These are phyloP conservation scores for Zootoca vivipara DNA, from an alignment of 2,113 vertebrate species.

Conservation along the genomic window DNA sequence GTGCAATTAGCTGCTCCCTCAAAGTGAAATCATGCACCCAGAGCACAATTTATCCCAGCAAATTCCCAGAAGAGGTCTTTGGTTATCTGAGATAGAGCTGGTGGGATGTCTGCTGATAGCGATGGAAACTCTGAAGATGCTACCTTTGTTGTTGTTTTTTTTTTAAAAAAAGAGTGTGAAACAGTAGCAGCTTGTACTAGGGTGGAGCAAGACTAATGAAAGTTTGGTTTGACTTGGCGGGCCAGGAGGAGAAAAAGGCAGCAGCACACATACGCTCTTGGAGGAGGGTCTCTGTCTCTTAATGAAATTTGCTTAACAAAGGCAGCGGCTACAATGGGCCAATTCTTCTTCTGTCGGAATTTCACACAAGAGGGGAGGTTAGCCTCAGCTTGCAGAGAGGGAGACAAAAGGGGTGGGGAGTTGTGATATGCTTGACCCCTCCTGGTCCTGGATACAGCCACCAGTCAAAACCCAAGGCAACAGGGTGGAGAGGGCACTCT, in stretches of 20 bases:
- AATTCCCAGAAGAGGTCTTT: too few relatives aligned
- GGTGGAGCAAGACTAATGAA: constrained; percentile 45
- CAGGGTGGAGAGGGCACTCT: not conserved
- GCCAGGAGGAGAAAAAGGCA: constrained; percentile 27
- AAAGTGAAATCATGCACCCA: too few relatives aligned
- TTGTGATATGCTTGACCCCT: not conserved
- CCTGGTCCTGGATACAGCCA: not conserved
- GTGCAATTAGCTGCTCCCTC: too few relatives aligned
- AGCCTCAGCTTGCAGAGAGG: constrained; percentile 36
- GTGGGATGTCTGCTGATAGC: too few relatives aligned
- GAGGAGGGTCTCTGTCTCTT: constrained; percentile 67
- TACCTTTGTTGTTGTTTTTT: too few relatives aligned
- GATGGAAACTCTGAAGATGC: not conserved
- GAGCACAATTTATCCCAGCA: too few relatives aligned
- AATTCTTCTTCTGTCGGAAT: constrained; percentile 74
- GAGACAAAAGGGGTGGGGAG: constrained; percentile 41
- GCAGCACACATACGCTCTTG: not conserved
- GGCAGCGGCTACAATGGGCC: constrained; percentile 63
- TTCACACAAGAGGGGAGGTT: constrained; percentile 62
- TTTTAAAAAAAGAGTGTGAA: constrained; percentile 5
- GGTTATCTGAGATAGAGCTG: too few relatives aligned
- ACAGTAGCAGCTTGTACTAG: constrained; percentile 36
- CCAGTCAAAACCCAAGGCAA: not conserved
- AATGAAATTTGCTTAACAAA: constrained; percentile 79
- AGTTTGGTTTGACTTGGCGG: constrained; percentile 64